Percentiles rank a stretch among this genome's conserved stretches.
Evolutionary conservation across 2,888 invertebrate species (phyloP).

Genomic region (Meghimatium bilineatum): DNA sequence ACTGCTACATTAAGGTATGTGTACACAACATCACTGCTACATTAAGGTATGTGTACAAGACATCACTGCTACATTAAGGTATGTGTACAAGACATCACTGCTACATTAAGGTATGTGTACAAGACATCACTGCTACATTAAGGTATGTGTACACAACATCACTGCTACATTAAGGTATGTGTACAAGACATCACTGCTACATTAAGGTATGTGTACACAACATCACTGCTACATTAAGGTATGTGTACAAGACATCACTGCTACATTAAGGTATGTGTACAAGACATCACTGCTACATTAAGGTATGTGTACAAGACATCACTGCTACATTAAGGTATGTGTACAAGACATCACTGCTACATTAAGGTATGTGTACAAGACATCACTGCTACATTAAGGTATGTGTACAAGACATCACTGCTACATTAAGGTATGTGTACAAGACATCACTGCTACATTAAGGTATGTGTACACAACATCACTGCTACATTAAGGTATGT

Average conservation of each 20-base stretch:
- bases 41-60: background rate
- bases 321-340: slow-evolving; percentile 13
- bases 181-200: background rate
- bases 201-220: background rate
- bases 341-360: background rate
- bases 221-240: too few relatives aligned
- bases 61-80: too few relatives aligned
- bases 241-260: background rate
- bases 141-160: background rate
- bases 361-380: background rate
- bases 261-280: background rate
- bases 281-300: slow-evolving; percentile 3
- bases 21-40: background rate
- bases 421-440: background rate
- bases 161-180: slow-evolving; percentile 13
- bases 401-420: background rate
- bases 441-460: slow-evolving; percentile 3
- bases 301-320: background rate
- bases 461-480: background rate
- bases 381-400: too few relatives aligned
- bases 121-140: slow-evolving; percentile 3
- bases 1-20: slow-evolving; percentile 13
- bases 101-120: background rate
- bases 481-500: slow-evolving; percentile 13
- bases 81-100: background rate